Percentiles rank a stretch among this genome's conserved stretches.
Conservation (phyloP, 2,888 invertebrate species). For the Luffia ferchaultella region DNA sequence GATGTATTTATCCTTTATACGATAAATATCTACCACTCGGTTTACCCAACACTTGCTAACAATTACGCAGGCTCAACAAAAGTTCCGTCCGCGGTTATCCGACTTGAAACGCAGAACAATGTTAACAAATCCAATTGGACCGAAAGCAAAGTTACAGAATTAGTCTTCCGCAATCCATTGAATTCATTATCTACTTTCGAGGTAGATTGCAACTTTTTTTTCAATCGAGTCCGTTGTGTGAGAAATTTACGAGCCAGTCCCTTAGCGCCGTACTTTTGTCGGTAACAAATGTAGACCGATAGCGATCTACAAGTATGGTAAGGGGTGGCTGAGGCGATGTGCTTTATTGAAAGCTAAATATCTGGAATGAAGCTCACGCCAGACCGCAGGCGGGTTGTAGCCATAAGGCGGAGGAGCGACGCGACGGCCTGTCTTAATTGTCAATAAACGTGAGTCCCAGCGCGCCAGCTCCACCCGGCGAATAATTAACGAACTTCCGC, state of each 20-base stretch:
- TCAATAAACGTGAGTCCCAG: conserved; percentile 59
- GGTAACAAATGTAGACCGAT: background rate
- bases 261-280: background rate
- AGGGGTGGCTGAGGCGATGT: conserved; percentile 14
- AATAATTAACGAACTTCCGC: conserved; percentile 66
- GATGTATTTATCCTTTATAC: background rate
- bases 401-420: too few species aligned
- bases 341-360: conserved; percentile 38
- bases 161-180: background rate
- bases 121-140: too few species aligned
- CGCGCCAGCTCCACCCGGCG: conserved; percentile 42
- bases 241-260: background rate
- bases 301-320: background rate
- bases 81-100: background rate
- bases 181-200: background rate
- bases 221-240: background rate
- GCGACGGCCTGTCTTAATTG: conserved; percentile 55
- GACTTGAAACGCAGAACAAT: background rate
- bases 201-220: background rate
- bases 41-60: too few species aligned
- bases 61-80: too few species aligned
- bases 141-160: too few species aligned
- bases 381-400: conserved; percentile 46
- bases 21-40: background rate
- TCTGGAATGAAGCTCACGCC: conserved; percentile 35